These are phyloP conservation scores for Incurvaria masculella DNA, from an alignment of 2,888 invertebrate genomes.

Conservation along the genomic window DNA sequence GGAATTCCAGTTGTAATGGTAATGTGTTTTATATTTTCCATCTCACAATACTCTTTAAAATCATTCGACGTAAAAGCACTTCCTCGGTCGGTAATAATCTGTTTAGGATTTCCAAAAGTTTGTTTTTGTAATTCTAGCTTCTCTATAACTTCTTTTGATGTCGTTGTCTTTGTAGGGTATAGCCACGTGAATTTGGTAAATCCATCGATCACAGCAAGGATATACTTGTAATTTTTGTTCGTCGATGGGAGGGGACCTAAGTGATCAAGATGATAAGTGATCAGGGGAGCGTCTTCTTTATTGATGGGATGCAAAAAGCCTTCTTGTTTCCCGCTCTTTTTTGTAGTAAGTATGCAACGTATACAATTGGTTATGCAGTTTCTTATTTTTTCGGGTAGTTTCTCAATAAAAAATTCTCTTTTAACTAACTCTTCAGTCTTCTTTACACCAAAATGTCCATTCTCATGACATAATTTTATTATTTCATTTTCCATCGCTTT, in stretches of 20 bases:
- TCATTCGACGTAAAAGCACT: slow-evolving; percentile 25
- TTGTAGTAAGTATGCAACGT: slow-evolving; percentile 16
- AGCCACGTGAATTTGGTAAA: slow-evolving; percentile 30
- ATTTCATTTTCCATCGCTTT: slow-evolving; percentile 24
- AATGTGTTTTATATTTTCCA: slow-evolving; percentile 23
- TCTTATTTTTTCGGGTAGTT: slow-evolving; percentile 13
- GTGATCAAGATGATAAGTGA: slow-evolving; percentile 26
- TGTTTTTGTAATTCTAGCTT: slow-evolving; percentile 21
- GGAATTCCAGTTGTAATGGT: slow-evolving; percentile 21
- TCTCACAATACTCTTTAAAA: slow-evolving; percentile 24
- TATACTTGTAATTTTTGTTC: slow-evolving; percentile 24
- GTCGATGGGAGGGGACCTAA: slow-evolving; percentile 25
- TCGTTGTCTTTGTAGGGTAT: slow-evolving; percentile 23
- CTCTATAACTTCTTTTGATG: slow-evolving; percentile 21
- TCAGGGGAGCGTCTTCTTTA: slow-evolving; percentile 22
- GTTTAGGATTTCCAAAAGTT: slow-evolving; percentile 26
- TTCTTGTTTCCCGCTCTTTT: slow-evolving; percentile 23
- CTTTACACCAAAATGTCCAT: slow-evolving; percentile 24
- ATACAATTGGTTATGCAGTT: slow-evolving; percentile 13
- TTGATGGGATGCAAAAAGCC: slow-evolving; percentile 23
- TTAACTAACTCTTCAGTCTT: slow-evolving; percentile 21
- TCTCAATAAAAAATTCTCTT: slow-evolving; percentile 22
- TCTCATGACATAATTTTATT: slow-evolving; percentile 24
- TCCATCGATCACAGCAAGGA: slow-evolving; percentile 25
- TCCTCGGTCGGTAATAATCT: slow-evolving; percentile 25